These are phyloP conservation scores for Pygoscelis adeliae DNA, from an alignment of 2,113 vertebrate genomes.

Conservation along the genomic window DNA sequence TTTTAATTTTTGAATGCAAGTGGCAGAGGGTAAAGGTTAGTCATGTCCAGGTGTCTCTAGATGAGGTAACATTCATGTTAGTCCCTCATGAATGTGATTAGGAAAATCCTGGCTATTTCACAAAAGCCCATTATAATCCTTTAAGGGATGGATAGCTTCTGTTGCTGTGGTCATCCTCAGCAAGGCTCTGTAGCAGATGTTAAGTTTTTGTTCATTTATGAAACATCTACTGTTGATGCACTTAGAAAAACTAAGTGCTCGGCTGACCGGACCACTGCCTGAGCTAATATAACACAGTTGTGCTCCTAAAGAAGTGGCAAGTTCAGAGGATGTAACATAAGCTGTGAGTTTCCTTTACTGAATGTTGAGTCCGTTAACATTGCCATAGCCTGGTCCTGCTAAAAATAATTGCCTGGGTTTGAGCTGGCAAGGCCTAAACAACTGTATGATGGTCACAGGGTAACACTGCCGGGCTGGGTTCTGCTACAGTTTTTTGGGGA, in stretches of 20 bases:
- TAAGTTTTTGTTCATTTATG: background rate
- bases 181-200: background rate
- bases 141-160: background rate
- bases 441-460: background rate
- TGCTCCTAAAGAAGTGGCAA: background rate
- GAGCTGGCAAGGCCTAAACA: background rate
- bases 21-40: background rate
- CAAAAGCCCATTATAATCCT: background rate
- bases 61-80: background rate
- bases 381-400: background rate
- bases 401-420: background rate
- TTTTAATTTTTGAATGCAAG: background rate
- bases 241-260: background rate
- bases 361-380: background rate
- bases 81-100: background rate
- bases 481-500: background rate
- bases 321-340: background rate
- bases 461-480: rapidly evolving
- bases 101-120: background rate
- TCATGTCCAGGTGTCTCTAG: background rate
- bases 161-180: background rate
- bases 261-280: background rate
- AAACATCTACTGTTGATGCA: background rate
- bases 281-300: background rate
- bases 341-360: background rate